These are phyloP conservation scores for Hippocampus barbouri DNA, from an alignment of 2,113 vertebrate genomes.

Conservation along the genomic window DNA sequence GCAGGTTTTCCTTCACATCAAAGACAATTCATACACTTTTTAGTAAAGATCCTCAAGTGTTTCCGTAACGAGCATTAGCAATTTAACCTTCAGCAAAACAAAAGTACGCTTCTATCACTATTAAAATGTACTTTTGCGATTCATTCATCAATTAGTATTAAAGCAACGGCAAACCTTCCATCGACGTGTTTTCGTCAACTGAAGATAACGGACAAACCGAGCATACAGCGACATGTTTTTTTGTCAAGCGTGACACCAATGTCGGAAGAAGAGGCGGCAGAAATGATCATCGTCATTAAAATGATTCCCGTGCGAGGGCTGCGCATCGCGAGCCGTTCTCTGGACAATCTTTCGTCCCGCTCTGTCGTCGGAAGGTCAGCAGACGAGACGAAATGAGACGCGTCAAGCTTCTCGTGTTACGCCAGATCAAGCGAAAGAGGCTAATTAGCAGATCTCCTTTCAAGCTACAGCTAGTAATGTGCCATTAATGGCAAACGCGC, in stretches of 20 bases:
- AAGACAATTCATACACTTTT: too few relatives aligned
- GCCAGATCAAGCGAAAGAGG: conserved; percentile 39
- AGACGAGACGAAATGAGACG: conserved; percentile 12
- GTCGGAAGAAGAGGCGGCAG: neutral
- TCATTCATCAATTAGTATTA: too few relatives aligned
- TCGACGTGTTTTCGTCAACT: too few relatives aligned
- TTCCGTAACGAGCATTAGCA: too few relatives aligned
- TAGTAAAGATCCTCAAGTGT: too few relatives aligned
- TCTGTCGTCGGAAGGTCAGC: conserved; percentile 55
- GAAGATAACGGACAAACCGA: too few relatives aligned
- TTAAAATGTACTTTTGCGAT: too few relatives aligned
- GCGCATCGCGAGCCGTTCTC: conserved; percentile 40
- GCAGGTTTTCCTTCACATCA: too few relatives aligned
- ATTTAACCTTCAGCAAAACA: too few relatives aligned
- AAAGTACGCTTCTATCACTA: too few relatives aligned
- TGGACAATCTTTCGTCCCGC: conserved; percentile 30
- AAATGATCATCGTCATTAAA: neutral
- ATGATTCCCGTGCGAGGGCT: neutral
- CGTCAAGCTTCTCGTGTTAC: conserved; percentile 57
- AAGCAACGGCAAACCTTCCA: too few relatives aligned
- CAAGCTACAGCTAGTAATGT: conserved; percentile 56
- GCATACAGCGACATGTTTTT: neutral
- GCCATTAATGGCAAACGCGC: conserved; percentile 67
- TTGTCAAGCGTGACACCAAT: neutral
- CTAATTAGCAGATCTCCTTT: conserved; percentile 69